Evolutionary conservation across 2,113 vertebrate genomes (phyloP).

Genomic region (Mustela nigripes): DNA sequence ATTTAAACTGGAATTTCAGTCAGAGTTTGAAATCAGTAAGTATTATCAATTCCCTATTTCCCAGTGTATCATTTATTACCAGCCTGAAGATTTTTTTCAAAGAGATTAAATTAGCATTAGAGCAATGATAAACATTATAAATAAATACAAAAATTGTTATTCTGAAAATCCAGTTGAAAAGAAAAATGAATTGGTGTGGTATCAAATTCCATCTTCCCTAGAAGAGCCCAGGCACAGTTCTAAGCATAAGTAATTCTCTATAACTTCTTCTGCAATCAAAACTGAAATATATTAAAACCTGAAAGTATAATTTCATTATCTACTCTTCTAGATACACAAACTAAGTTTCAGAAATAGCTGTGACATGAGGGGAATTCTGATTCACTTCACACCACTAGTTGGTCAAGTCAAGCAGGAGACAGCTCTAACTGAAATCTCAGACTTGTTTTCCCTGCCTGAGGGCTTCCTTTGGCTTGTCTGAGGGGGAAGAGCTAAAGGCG

Average conservation of each 20-base stretch:
- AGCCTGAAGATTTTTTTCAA: conserved; percentile 85
- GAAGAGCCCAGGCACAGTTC: conserved; percentile 69
- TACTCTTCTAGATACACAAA: conserved; percentile 73
- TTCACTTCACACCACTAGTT: not conserved
- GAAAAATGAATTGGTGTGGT: conserved; percentile 80
- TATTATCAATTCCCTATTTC: conserved; percentile 88
- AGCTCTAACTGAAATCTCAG: not conserved
- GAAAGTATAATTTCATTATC: conserved; percentile 82
- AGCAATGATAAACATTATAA: conserved; percentile 88
- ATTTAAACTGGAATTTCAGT: conserved; percentile 88
- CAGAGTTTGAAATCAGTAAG: conserved; percentile 87
- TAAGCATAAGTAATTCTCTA: conserved; percentile 69
- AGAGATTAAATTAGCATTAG: conserved; percentile 87
- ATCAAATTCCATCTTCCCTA: conserved; percentile 78
- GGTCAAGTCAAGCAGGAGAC: not conserved
- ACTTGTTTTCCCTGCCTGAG: not conserved
- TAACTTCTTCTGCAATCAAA: conserved; percentile 76
- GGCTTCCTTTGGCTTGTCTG: not conserved
- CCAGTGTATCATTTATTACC: conserved; percentile 87
- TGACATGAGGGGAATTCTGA: conserved; percentile 59
- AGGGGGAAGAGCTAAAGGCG: not conserved
- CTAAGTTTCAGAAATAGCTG: conserved; percentile 74
- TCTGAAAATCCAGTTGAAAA: conserved; percentile 82
- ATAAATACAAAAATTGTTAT: conserved; percentile 86
- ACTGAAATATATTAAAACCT: conserved; percentile 79